Percentiles rank a stretch among this genome's conserved stretches.
Conservation (phyloP, 2,888 invertebrate genomes). For the Griposia aprilina region DNA sequence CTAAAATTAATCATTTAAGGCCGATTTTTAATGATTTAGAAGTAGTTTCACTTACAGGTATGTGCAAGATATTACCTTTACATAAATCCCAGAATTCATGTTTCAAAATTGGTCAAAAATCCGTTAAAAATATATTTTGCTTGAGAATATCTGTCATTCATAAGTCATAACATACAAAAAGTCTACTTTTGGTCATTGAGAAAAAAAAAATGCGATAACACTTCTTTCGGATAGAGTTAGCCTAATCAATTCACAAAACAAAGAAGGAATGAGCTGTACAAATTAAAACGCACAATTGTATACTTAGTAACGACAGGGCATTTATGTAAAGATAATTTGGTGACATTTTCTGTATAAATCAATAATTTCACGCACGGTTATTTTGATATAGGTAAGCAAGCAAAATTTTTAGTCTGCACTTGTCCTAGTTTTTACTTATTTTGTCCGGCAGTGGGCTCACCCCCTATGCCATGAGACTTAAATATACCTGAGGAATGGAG, state of each 20-base stretch:
- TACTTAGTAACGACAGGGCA: background rate
- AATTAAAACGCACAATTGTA: constrained; percentile 37
- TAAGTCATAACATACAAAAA: too few species aligned
- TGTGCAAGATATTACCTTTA: background rate
- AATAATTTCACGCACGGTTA: background rate
- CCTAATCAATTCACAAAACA: background rate
- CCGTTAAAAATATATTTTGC: background rate
- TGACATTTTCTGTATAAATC: background rate
- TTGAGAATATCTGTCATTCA: background rate
- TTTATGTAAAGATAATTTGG: constrained; percentile 25
- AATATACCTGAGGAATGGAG: background rate
- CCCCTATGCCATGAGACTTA: background rate
- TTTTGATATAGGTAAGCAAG: background rate
- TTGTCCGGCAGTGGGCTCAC: background rate
- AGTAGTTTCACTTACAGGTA: constrained; percentile 14
- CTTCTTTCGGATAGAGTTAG: background rate
- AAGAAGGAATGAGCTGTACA: background rate
- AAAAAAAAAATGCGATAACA: too few species aligned
- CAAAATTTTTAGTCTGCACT: background rate
- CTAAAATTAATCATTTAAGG: constrained; percentile 36
- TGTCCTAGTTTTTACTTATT: background rate
- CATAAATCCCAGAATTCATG: background rate
- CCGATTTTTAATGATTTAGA: constrained; percentile 26
- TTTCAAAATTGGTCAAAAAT: background rate
- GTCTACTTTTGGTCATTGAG: too few species aligned